Evolutionary conservation across 2,888 invertebrate genomes (phyloP), one percentile per base, ranked within the genome.

Genomic region (Galerucella calmariensis): DNA sequence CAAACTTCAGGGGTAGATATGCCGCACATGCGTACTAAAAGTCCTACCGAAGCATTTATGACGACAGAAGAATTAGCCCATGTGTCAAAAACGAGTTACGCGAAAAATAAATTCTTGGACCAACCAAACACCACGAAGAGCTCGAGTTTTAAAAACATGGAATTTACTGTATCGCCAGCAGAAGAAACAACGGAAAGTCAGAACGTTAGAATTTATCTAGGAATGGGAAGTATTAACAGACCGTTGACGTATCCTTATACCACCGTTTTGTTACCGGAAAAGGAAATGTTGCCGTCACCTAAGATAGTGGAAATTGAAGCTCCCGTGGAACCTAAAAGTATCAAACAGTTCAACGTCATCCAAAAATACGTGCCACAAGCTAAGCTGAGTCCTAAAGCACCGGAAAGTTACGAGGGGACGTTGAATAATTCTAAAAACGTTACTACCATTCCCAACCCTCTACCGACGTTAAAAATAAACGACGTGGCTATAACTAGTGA

Each of bases 191-290:
- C 79, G 56, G 81, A 83, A 58, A 75, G 74, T 41, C 79, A 81
- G 59, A 84, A 83, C 69, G 67, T 84, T n/a, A 75, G 79, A 0
- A 82, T 81, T 58, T 85, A 83, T 76, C 79, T 87, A 48, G 87
- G 87, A 2, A 86, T 83, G 78, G 83, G 82, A 59, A 91, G 91
- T n/a, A 88, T 90, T 62, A 90, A 90, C 16, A 88, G 93, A 79
- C 93, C 93, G 0, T 88, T 91, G 20, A 93, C 93, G 14, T 94
- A 93, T 85, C 94, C 93, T 0, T 93, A 93, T 81, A 89, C 83
- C 6, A 80, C 76, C 75, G 72, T 78, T 8, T 69, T 77, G 16
- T 53, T 75, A 1, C 62, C 67, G 4, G 77, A 77, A 35, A 69
- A 73, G 10, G 71, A 74, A n/a, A 46, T 56, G 16, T 20, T 56